Evolutionary conservation across 2,797 vertebrate genomes (phyloP).

Genomic region (Sciaenops ocellatus): DNA sequence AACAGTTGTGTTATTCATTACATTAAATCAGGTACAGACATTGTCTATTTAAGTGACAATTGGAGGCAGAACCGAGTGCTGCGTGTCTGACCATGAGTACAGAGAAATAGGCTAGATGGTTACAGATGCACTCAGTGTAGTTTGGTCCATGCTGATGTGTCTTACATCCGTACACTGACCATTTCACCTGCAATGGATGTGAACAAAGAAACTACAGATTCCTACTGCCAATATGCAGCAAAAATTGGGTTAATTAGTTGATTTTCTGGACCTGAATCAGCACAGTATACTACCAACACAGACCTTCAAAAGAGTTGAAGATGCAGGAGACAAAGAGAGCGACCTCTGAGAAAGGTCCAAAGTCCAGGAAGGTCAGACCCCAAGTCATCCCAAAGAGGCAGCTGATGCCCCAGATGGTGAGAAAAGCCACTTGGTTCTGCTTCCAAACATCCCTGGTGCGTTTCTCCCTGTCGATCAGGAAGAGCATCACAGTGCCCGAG

Average conservation of each 20-base stretch:
- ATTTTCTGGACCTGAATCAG: slow-evolving; percentile 23
- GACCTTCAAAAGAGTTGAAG: slow-evolving; percentile 94
- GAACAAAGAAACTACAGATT: slow-evolving; percentile 10
- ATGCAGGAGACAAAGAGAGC: slow-evolving; percentile 90
- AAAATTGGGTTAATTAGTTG: slow-evolving; percentile 29
- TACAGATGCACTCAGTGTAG: slow-evolving; percentile 89
- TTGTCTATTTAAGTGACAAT: no score
- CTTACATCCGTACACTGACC: slow-evolving; percentile 88
- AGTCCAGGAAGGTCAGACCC: slow-evolving; percentile 89
- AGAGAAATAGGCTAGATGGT: slow-evolving; percentile 95
- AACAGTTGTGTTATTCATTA: no score
- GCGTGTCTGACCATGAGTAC: slow-evolving; percentile 91
- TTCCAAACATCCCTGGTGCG: slow-evolving; percentile 84
- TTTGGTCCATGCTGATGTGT: slow-evolving; percentile 53
- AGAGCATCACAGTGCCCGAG: slow-evolving; percentile 90
- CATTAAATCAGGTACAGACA: no score
- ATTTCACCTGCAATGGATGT: slow-evolving; percentile 82
- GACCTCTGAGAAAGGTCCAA: slow-evolving; percentile 82
- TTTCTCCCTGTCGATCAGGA: slow-evolving; percentile 82
- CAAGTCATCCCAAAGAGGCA: slow-evolving; percentile 92
- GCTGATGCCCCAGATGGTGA: slow-evolving; percentile 93
- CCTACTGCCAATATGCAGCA: not conserved
- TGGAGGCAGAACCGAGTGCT: not conserved
- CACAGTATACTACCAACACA: slow-evolving; percentile 30
- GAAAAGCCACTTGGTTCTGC: slow-evolving; percentile 83